Conservation (phyloP, 2,797 vertebrate species). For the Phataginus tricuspis region DNA sequence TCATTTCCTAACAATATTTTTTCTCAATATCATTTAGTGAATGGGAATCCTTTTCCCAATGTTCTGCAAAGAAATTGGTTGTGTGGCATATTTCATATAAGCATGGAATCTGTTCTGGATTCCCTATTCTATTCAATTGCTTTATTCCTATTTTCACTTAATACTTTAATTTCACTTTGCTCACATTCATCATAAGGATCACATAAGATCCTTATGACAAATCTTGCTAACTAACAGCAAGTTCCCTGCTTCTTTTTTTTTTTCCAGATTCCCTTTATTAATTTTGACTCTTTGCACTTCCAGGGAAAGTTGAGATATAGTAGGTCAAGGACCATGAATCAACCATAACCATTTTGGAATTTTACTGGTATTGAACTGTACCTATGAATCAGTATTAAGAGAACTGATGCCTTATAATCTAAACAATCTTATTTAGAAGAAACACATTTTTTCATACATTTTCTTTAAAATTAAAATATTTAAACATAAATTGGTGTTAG, state of each 20-base stretch:
- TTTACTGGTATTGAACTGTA: neutral
- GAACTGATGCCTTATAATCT: neutral
- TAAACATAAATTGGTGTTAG: neutral
- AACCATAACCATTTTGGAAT: neutral
- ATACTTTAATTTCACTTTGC: neutral
- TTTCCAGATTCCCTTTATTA: neutral
- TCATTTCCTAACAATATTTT: conserved; percentile 1
- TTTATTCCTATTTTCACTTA: conserved; percentile 10
- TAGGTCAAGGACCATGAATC: neutral
- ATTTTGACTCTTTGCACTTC: neutral
- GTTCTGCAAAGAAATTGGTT: neutral
- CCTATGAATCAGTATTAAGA: neutral
- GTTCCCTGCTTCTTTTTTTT: neutral
- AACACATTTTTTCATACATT: neutral
- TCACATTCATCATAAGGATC: neutral
- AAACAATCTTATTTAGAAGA: neutral
- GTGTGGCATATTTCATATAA: neutral
- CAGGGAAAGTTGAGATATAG: neutral
- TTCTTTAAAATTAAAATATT: conserved; percentile 1
- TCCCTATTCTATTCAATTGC: neutral
- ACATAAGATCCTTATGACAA: neutral
- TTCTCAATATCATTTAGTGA: neutral
- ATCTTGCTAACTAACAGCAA: neutral
- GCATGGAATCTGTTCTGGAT: neutral
- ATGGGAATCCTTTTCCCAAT: neutral